Base-by-base conservation (phyloP, 1,140 invertebrate genomes). In the Drosophila bocqueti region DNA sequence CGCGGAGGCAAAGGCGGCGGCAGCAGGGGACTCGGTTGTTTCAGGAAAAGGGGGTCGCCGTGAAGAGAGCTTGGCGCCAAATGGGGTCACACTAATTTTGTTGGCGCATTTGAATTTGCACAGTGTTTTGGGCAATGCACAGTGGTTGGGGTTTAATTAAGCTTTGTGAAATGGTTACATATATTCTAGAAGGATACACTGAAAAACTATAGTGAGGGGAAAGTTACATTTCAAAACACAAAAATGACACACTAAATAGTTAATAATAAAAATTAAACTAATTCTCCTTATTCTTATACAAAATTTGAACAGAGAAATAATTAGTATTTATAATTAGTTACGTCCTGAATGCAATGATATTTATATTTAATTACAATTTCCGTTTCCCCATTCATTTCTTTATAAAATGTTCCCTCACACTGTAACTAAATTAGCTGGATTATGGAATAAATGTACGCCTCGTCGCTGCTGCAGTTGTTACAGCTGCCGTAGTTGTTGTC, bases 31-130 rank as follows among this genome's bases (percentile, higher is more conserved):
- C 24, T 18, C 11, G 55, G 24, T 31, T 29, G 38, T 31, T 62
- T 34, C 29, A 55, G 31, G 29, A 47, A 11, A 36, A 38, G 16
- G 36, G 45, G 43, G 34, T 24, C 29, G 47, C 29, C 59, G 21
- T 42, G 31, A 42, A 42, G n/a, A 54, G 59, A 26, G 38, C 43
- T 24, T 46, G 47, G 63, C 43, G 73, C 49, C 57, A 78, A 87
- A 83, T 89, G 81, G 73, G 84, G 84, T 87, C 84, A 78, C 80
- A 74, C 72, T 84, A 83, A 86, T 87, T 83, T 80, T 36, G 67
- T 31, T 31, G 64, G 64, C 64, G 78, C 57, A 84, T 90, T 85
- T 81, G 49, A 79, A 73, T 81, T 78, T 80, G 15, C 46, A 74
- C 67, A 57, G 61, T 62, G 74, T 75, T 59, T 61, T 21, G 40